Evolutionary conservation across 2,797 vertebrate genomes (phyloP).

Genomic region (Adelosebastes latens): DNA sequence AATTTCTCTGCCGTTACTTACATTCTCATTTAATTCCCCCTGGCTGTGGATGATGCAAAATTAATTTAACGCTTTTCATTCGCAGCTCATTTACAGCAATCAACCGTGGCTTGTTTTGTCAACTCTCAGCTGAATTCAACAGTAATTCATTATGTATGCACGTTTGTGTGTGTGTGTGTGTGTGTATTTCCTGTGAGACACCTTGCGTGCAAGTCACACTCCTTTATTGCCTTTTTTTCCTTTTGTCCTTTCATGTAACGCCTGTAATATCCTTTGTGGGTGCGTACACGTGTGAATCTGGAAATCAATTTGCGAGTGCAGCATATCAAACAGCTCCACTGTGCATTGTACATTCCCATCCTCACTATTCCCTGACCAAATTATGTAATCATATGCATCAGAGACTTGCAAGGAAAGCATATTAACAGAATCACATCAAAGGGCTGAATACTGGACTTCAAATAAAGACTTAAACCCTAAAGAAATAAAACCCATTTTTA

Average conservation of each 20-base stretch:
- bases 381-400: slow-evolving; percentile 47
- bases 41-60: slow-evolving; percentile 27
- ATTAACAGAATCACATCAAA: slow-evolving; percentile 4
- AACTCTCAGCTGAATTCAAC: slow-evolving; percentile 47
- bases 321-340: slow-evolving; percentile 22
- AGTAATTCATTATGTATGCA: slow-evolving; percentile 48
- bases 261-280: slow-evolving; percentile 4
- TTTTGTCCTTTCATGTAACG: slow-evolving; percentile 25
- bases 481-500: neutral
- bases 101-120: slow-evolving; percentile 24
- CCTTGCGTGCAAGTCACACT: slow-evolving; percentile 7
- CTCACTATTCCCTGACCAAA: neutral
- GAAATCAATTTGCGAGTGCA: slow-evolving; percentile 30
- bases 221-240: slow-evolving; percentile 34
- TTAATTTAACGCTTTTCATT: slow-evolving; percentile 49
- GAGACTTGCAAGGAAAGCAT: slow-evolving; percentile 17
- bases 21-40: slow-evolving; percentile 21
- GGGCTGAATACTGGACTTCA: slow-evolving; percentile 12
- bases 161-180: neutral
- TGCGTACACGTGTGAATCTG: neutral
- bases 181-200: slow-evolving; percentile 16
- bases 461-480: slow-evolving; percentile 8
- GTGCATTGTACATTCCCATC: slow-evolving; percentile 17
- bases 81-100: slow-evolving; percentile 54
- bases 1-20: neutral